Percentiles rank a stretch among this genome's conserved stretches.
Conservation (phyloP, 1,140 invertebrate species). For the Lasioglossum albipes region DNA sequence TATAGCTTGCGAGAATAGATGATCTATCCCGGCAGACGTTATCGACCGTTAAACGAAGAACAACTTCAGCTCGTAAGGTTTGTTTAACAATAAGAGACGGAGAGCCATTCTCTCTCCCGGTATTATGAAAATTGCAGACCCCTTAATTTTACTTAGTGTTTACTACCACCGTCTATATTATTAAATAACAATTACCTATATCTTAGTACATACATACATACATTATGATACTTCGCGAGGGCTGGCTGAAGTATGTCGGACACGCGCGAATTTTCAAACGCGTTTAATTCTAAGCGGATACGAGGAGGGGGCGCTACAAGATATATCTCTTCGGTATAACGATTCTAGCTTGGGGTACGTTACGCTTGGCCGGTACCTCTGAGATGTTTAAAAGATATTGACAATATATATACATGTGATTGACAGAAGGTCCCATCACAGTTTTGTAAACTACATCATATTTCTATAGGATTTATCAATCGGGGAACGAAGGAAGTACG, state of each 20-base stretch:
- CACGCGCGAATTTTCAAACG: constrained; percentile 29
- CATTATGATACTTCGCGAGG: constrained; percentile 5
- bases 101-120: not conserved
- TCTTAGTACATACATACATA: not conserved
- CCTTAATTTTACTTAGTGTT: constrained; percentile 14
- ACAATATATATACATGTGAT: constrained; percentile 54
- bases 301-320: constrained; percentile 10
- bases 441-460: constrained; percentile 48
- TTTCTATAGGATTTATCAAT: constrained; percentile 45
- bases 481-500: constrained; percentile 16
- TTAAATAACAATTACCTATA: constrained; percentile 7
- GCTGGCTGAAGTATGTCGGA: constrained; percentile 1
- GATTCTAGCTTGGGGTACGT: constrained; percentile 45
- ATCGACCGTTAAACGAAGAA: constrained; percentile 1
- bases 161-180: constrained; percentile 6
- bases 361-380: constrained; percentile 33
- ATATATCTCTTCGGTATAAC: constrained; percentile 37
- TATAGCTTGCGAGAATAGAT: constrained; percentile 18
- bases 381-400: constrained; percentile 49
- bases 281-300: constrained; percentile 42
- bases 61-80: not conserved
- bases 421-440: constrained; percentile 44
- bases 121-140: constrained; percentile 13
- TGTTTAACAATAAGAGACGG: constrained; percentile 15
- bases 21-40: constrained; percentile 7